Evolutionary conservation across 2,888 invertebrate species (phyloP).

Genomic region (Pseudococcus longispinus): DNA sequence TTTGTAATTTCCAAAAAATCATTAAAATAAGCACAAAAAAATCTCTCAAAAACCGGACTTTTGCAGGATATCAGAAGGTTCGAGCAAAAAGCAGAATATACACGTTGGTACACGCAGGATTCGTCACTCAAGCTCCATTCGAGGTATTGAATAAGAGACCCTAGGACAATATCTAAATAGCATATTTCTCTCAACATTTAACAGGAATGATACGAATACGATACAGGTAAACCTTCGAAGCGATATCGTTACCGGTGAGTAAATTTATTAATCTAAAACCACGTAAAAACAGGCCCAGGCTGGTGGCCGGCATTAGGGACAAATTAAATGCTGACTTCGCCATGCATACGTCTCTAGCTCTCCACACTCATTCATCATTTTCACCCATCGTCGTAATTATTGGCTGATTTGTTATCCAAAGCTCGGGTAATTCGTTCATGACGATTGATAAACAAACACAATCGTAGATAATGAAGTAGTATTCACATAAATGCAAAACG

Average conservation of each 20-base stretch:
- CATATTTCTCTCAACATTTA: neutral
- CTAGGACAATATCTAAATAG: neutral
- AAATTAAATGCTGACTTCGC: neutral
- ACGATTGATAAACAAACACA: slow-evolving; percentile 50
- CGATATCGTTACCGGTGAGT: neutral
- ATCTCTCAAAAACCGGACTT: no score
- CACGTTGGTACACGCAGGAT: no score
- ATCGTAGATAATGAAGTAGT: neutral
- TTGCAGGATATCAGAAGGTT: no score
- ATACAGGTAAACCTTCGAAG: neutral
- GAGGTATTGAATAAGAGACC: neutral
- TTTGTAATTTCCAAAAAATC: no score
- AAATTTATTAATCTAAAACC: slow-evolving; percentile 16
- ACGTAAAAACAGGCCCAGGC: neutral
- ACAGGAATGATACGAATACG: no score
- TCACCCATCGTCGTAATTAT: slow-evolving; percentile 35
- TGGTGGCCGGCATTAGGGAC: neutral
- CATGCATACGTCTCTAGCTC: neutral
- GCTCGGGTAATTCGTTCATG: slow-evolving; percentile 41
- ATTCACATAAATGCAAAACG: slow-evolving; percentile 16
- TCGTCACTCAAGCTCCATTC: no score
- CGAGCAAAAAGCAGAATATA: no score
- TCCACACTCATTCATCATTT: neutral
- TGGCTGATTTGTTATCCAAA: slow-evolving; percentile 34
- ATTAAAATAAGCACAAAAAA: no score